Percentiles rank a stretch among this genome's conserved stretches.
Conservation (phyloP, 1,140 invertebrate species). For the Bombus huntii region DNA sequence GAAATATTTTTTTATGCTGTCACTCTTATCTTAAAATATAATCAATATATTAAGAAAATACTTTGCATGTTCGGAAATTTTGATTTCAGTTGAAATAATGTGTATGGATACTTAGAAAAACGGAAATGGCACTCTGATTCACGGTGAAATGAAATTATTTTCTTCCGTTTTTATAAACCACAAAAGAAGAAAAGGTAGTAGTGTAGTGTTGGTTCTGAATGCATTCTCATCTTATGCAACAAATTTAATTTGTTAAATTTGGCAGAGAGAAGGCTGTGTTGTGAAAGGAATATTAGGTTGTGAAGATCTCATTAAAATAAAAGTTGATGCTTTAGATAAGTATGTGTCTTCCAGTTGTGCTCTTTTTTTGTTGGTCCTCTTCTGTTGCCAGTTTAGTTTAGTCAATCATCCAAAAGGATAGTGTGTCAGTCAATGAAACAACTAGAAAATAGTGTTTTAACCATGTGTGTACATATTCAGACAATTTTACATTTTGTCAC, state of each 20-base stretch:
- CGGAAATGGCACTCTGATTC: constrained; percentile 75
- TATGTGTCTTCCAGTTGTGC: constrained; percentile 16
- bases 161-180: constrained; percentile 50
- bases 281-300: not conserved
- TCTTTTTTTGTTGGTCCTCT: not conserved
- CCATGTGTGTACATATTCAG: constrained; percentile 43
- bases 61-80: constrained; percentile 57
- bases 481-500: constrained; percentile 46
- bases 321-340: constrained; percentile 18
- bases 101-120: constrained; percentile 35
- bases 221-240: constrained; percentile 75
- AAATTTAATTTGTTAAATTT: constrained; percentile 80
- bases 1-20: constrained; percentile 29
- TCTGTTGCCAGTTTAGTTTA: not conserved
- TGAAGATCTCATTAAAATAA: constrained; percentile 2
- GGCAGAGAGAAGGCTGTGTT: constrained; percentile 75
- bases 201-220: constrained; percentile 10
- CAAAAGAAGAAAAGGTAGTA: constrained; percentile 7
- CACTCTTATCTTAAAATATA: constrained; percentile 40
- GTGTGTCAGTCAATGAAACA: constrained; percentile 31
- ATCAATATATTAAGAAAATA: constrained; percentile 30
- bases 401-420: constrained; percentile 5
- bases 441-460: constrained; percentile 27
- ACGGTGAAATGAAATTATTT: constrained; percentile 67
- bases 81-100: constrained; percentile 58